phyloP scores from a whole-genome alignment of 2,888 invertebrate genomes.

The Calliphora vomitoria region DNA sequence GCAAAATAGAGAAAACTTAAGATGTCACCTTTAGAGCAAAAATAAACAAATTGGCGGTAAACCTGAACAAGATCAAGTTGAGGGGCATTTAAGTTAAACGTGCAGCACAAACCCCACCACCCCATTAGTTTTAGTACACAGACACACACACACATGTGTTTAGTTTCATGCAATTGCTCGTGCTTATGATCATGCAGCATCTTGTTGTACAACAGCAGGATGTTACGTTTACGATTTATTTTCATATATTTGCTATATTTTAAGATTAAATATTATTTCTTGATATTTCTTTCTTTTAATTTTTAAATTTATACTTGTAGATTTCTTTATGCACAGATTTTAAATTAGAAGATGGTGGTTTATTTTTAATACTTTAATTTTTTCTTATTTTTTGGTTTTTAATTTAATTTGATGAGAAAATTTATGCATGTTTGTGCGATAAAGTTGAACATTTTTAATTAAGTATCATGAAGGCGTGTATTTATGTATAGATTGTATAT shows the following conservation, averaged over 20 bases:
- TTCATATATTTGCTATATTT: slow-evolving; percentile 8
- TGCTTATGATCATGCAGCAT: slow-evolving; percentile 26
- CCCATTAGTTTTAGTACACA: too few relatives aligned
- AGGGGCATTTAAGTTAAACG: slow-evolving; percentile 54
- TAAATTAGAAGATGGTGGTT: slow-evolving; percentile 36
- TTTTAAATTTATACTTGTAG: slow-evolving; percentile 10
- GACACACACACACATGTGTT: background rate
- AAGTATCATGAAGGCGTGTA: slow-evolving; percentile 68
- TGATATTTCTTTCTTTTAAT: background rate
- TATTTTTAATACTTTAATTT: slow-evolving; percentile 39
- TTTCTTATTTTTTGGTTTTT: slow-evolving; percentile 40
- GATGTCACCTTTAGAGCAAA: slow-evolving; percentile 31
- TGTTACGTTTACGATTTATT: slow-evolving; percentile 55
- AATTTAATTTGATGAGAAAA: background rate
- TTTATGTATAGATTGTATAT: slow-evolving; percentile 37
- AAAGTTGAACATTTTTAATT: slow-evolving; percentile 66
- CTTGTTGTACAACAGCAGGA: slow-evolving; percentile 46
- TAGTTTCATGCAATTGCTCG: slow-evolving; percentile 8
- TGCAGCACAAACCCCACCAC: slow-evolving; percentile 22
- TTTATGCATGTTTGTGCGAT: background rate
- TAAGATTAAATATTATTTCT: slow-evolving; percentile 18
- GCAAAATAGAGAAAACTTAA: background rate
- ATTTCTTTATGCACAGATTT: slow-evolving; percentile 5
- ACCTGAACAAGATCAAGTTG: slow-evolving; percentile 69
- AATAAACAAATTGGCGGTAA: background rate